phyloP scores from a whole-genome alignment of 2,888 invertebrate species.

The Spisula solida region DNA sequence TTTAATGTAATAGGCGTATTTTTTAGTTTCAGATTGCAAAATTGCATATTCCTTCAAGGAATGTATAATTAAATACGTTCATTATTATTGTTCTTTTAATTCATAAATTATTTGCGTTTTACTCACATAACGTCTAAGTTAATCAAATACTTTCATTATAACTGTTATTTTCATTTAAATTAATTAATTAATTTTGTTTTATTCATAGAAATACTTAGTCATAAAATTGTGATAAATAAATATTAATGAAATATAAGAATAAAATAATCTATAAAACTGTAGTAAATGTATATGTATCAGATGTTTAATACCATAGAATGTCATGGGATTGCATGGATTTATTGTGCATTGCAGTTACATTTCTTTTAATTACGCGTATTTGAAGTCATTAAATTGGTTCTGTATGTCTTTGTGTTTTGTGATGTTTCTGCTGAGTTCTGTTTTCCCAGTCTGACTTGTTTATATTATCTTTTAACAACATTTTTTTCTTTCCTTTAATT shows the following conservation, averaged over 20 bases:
- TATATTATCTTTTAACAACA: neutral
- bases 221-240: neutral
- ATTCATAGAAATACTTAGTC: neutral
- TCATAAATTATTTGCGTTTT: too few species aligned
- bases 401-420: too few species aligned
- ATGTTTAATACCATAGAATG: neutral
- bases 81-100: too few species aligned
- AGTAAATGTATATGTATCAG: neutral
- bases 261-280: neutral
- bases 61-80: too few species aligned
- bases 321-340: neutral
- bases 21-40: too few species aligned
- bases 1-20: too few species aligned
- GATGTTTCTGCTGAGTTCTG: too few species aligned
- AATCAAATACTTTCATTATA: neutral
- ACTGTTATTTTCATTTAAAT: neutral
- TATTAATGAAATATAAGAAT: too few species aligned
- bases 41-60: too few species aligned
- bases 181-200: neutral
- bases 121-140: neutral
- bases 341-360: neutral
- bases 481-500: neutral
- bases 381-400: too few species aligned
- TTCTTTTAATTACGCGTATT: too few species aligned
- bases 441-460: neutral